Evolutionary conservation across 2,113 vertebrate species (phyloP).

Genomic region (Ammodytes dubius): DNA sequence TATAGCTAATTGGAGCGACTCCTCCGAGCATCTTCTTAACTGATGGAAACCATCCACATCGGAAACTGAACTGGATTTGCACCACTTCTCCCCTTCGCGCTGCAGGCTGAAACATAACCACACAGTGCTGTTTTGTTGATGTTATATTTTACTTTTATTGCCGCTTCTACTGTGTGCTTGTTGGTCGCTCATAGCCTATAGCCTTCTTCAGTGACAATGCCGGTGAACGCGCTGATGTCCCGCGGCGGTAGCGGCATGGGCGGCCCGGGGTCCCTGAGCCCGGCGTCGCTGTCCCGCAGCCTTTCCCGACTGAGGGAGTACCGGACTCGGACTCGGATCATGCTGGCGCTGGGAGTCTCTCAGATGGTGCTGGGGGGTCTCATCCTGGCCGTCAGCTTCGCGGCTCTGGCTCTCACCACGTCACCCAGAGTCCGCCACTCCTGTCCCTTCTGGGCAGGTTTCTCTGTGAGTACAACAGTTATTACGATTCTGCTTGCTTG

Average conservation of each 20-base stretch:
- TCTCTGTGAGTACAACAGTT: slow-evolving; percentile 91
- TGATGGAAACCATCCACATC: slow-evolving; percentile 56
- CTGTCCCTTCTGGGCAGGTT: slow-evolving; percentile 98
- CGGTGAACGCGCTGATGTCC: slow-evolving; percentile 81
- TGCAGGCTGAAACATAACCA: slow-evolving; percentile 6
- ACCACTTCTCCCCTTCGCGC: neutral
- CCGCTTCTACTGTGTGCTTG: neutral
- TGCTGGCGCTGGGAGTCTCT: slow-evolving; percentile 94
- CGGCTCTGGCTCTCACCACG: slow-evolving; percentile 95
- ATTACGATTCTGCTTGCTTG: neutral
- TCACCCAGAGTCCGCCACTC: slow-evolving; percentile 96
- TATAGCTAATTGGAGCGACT: slow-evolving; percentile 51
- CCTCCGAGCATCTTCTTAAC: slow-evolving; percentile 62
- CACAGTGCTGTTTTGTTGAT: slow-evolving; percentile 35
- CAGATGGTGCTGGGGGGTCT: slow-evolving; percentile 97
- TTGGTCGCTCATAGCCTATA: slow-evolving; percentile 7
- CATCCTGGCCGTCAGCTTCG: slow-evolving; percentile 97
- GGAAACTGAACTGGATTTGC: slow-evolving; percentile 49
- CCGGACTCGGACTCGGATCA: slow-evolving; percentile 92
- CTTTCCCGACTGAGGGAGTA: slow-evolving; percentile 91
- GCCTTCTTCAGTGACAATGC: slow-evolving; percentile 73
- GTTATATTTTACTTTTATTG: slow-evolving; percentile 11
- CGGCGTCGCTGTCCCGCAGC: slow-evolving; percentile 91
- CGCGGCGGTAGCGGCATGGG: slow-evolving; percentile 74
- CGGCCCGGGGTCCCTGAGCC: slow-evolving; percentile 87